Base-by-base conservation (phyloP, 1,140 invertebrate species). In the Maniola jurtina region DNA sequence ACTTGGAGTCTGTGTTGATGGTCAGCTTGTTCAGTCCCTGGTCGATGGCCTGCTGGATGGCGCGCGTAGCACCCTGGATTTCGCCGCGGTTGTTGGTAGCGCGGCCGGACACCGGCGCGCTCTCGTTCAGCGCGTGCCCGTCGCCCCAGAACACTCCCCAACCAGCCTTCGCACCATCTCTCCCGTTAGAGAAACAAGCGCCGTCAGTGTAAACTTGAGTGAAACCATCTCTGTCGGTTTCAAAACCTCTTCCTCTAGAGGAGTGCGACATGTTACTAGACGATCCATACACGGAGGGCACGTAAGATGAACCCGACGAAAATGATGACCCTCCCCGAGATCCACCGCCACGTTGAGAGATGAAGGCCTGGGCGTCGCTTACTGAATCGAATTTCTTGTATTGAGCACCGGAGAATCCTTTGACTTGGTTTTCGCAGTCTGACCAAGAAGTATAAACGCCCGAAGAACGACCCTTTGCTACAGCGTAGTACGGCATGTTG, bases 21-120 rank as follows among this genome's bases (percentile, higher is more conserved):
- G 94, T 92, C 0, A 99, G 81, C 81, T 96, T 96, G 15, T 85
- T 87, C 7, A 97, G 92, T 75, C 95, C 95, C 79, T 93, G 91
- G 13, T 91, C 80, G 60, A 93, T 90, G 0, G 97, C 96, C 74
- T 94, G 91, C 76, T 94, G 89, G 6, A 98, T 94, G 10, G 98
- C 98, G 79, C 92, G 87, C 9, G 94, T 95, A 0, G 97, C 96
- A 25, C 98, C 98, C 91, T 97, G 95, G 62, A 99, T 99, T 90
- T 99, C 98, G n/a, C 98, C 98, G 74, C 95, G 95, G 83, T 99
- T 99, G 82, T 99, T 99, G 2, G 98, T 99, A 15, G 96, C 93
- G 60, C 95, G 92, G 11, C 96, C 97, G 42, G 89, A 80, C 0
- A 99, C 94, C 33, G 95, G 95, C 77, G 95, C 94, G 35, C 95